These are phyloP conservation scores for Phragmatobia fuliginosa DNA, from an alignment of 2,888 invertebrate genomes.

Conservation along the genomic window DNA sequence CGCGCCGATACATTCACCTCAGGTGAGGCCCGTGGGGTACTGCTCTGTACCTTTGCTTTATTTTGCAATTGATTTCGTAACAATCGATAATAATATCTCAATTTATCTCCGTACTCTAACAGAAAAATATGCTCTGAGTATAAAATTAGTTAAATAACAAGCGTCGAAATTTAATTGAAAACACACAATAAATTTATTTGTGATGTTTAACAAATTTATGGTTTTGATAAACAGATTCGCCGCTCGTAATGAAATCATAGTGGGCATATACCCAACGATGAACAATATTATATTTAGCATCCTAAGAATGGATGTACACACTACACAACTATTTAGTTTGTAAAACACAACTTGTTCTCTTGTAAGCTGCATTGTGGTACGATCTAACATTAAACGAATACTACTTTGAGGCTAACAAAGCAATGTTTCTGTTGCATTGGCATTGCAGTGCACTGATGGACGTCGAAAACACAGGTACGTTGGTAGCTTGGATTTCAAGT, in stretches of 20 bases:
- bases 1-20: slow-evolving; percentile 82
- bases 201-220: neutral
- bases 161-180: neutral
- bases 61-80: slow-evolving; percentile 54
- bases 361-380: neutral
- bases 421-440: neutral
- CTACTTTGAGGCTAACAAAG: neutral
- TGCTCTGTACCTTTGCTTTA: slow-evolving; percentile 53
- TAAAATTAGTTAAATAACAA: neutral
- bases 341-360: neutral
- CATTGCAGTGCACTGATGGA: no score
- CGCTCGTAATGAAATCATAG: neutral
- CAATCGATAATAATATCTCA: slow-evolving; percentile 26
- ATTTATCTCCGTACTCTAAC: neutral
- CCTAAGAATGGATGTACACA: neutral
- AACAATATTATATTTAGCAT: neutral
- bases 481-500: no score
- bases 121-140: neutral
- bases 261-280: neutral
- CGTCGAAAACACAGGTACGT: no score
- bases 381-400: neutral
- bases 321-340: neutral
- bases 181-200: neutral
- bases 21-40: slow-evolving; percentile 79
- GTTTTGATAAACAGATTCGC: neutral